Conservation (phyloP, 1,140 invertebrate species). For the Lordiphosa collinella region DNA sequence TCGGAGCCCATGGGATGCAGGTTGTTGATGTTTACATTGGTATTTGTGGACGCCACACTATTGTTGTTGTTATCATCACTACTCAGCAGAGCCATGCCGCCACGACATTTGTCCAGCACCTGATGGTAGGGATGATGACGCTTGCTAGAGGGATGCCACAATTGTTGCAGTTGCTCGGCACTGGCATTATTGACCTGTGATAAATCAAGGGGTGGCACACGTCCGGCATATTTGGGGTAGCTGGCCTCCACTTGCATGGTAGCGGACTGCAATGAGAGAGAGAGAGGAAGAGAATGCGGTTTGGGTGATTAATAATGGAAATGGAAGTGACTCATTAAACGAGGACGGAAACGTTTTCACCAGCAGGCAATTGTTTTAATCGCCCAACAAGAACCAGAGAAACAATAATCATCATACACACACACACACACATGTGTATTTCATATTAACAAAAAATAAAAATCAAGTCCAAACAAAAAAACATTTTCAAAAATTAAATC, state of each 20-base stretch:
- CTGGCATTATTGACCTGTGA: constrained; percentile 64
- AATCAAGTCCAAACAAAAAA: neutral
- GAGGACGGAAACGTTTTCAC: constrained; percentile 68
- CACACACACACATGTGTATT: constrained; percentile 2
- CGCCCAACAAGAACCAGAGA: constrained; percentile 43
- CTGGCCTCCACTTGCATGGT: constrained; percentile 74
- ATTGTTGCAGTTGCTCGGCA: constrained; percentile 48
- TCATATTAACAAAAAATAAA: neutral
- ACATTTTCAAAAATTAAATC: constrained; percentile 49
- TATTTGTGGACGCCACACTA: constrained; percentile 14
- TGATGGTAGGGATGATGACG: constrained; percentile 68
- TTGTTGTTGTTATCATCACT: constrained; percentile 56
- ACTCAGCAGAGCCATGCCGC: constrained; percentile 33
- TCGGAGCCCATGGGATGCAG: constrained; percentile 65
- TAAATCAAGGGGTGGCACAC: constrained; percentile 72
- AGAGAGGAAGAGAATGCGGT: constrained; percentile 13
- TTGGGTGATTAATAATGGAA: constrained; percentile 56
- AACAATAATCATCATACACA: constrained; percentile 22
- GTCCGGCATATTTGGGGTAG: constrained; percentile 74
- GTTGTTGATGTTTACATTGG: constrained; percentile 13
- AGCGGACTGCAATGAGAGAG: constrained; percentile 32
- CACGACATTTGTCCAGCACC: constrained; percentile 60
- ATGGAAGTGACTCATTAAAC: constrained; percentile 53
- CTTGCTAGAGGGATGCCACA: constrained; percentile 40
- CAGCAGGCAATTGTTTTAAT: constrained; percentile 72